Percentiles rank a stretch among this genome's conserved stretches.
Evolutionary conservation across 2,113 vertebrate genomes (phyloP).

Genomic region (Coregonus clupeaformis): DNA sequence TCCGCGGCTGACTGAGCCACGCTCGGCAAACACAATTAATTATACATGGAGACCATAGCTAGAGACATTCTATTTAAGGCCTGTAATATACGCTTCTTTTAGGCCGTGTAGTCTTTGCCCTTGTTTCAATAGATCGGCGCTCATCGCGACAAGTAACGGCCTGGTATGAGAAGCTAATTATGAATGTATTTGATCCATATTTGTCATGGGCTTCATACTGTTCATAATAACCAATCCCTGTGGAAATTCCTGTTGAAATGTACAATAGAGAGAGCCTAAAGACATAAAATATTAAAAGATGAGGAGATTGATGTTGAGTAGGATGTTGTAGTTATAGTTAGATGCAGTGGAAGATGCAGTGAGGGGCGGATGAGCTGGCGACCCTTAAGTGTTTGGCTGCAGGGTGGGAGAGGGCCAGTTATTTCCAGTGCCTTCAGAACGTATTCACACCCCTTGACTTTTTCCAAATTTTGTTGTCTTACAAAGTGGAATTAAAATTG

Average conservation of each 20-base stretch:
- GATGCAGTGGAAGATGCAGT: no score
- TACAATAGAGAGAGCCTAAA: not conserved
- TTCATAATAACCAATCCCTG: slow-evolving; percentile 24
- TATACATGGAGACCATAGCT: slow-evolving; percentile 16
- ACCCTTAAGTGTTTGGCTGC: not conserved
- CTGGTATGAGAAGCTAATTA: slow-evolving; percentile 43
- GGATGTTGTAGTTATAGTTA: not conserved
- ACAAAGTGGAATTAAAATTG: no score
- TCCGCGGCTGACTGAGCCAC: slow-evolving; percentile 21
- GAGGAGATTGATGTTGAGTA: not conserved
- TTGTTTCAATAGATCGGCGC: slow-evolving; percentile 23
- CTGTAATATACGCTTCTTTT: slow-evolving; percentile 31
- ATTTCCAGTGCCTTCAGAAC: no score
- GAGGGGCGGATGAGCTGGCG: slow-evolving; percentile 7
- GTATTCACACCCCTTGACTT: no score
- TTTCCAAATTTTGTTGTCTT: no score
- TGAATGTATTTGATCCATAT: slow-evolving; percentile 30
- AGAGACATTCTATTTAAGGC: slow-evolving; percentile 19
- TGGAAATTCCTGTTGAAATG: slow-evolving; percentile 9
- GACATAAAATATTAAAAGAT: not conserved
- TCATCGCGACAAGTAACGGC: slow-evolving; percentile 23
- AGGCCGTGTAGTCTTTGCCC: slow-evolving; percentile 14
- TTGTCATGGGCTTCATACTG: slow-evolving; percentile 16
- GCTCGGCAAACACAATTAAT: slow-evolving; percentile 35
- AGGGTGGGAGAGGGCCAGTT: slow-evolving; percentile 6